Evolutionary conservation across 2,113 vertebrate genomes (phyloP).

Genomic region (Hydrolagus affinis): DNA sequence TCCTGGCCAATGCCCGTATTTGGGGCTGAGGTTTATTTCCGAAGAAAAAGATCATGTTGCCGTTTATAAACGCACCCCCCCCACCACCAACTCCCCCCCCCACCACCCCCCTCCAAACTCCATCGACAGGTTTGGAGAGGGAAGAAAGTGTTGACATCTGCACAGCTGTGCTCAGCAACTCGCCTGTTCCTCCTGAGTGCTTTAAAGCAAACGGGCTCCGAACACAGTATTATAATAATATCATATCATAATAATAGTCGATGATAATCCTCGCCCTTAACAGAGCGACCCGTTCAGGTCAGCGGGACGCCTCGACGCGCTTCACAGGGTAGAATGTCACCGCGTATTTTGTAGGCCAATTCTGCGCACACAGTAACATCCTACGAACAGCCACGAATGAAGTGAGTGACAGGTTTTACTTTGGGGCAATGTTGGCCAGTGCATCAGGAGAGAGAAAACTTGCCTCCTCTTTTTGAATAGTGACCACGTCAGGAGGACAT

Average conservation of each 20-base stretch:
- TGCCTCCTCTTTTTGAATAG: too few relatives aligned
- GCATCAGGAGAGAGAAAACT: too few relatives aligned
- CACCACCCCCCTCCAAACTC: too few relatives aligned
- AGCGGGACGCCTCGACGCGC: too few relatives aligned
- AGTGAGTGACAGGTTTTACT: too few relatives aligned
- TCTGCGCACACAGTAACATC: background rate
- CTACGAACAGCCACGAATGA: background rate
- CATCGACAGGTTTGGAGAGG: constrained; percentile 11
- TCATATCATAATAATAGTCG: background rate
- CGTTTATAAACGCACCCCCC: constrained; percentile 64
- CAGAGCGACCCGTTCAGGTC: background rate
- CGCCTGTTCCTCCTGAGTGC: background rate
- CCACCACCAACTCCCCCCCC: too few relatives aligned
- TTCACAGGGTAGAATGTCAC: background rate
- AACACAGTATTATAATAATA: too few relatives aligned
- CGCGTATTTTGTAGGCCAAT: background rate
- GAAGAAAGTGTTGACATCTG: background rate
- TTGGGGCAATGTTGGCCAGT: too few relatives aligned
- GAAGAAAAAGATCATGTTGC: constrained; percentile 55
- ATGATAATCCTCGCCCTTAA: background rate
- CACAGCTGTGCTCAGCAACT: background rate
- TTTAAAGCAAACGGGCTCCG: background rate
- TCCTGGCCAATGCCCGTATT: constrained; percentile 66
- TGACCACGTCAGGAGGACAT: too few relatives aligned
- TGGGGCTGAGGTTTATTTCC: constrained; percentile 65